Evolutionary conservation across 2,888 invertebrate genomes (phyloP).

Genomic region (Luffia ferchaultella): DNA sequence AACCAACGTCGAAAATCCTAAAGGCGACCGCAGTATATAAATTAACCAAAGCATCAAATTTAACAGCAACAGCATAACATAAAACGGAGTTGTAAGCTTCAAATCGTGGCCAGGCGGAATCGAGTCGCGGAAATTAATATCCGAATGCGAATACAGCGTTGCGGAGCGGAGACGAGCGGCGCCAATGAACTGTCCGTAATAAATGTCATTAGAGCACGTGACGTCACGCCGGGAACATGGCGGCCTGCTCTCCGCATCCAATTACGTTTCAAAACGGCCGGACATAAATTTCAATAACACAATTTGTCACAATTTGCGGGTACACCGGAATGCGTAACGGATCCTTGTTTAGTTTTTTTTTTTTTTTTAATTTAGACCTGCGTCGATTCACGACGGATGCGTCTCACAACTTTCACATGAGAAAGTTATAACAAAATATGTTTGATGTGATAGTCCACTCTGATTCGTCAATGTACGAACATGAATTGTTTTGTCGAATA

Average conservation of each 20-base stretch:
- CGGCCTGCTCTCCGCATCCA: constrained; percentile 45
- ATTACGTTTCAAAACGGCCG: constrained; percentile 55
- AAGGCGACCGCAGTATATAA: no score
- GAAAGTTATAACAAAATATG: no score
- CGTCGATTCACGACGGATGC: no score
- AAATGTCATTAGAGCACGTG: constrained; percentile 54
- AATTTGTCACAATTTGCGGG: constrained; percentile 54
- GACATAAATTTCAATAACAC: constrained; percentile 58
- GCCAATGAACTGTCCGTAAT: constrained; percentile 52
- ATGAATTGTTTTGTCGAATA: no score
- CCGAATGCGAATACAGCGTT: constrained; percentile 33
- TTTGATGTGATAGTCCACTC: no score
- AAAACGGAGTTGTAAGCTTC: no score
- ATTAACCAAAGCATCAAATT: no score
- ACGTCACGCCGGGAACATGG: constrained; percentile 44
- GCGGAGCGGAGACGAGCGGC: constrained; percentile 35
- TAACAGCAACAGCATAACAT: no score
- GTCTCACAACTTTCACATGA: no score
- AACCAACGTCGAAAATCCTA: no score
- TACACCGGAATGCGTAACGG: constrained; percentile 16
- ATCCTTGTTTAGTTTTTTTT: neutral
- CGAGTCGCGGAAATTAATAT: constrained; percentile 41
- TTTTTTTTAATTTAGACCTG: no score
- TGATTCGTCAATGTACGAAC: no score
- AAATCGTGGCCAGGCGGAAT: neutral